Evolutionary conservation across 2,888 invertebrate genomes (phyloP).

Genomic region (Xanthorhoe designata): DNA sequence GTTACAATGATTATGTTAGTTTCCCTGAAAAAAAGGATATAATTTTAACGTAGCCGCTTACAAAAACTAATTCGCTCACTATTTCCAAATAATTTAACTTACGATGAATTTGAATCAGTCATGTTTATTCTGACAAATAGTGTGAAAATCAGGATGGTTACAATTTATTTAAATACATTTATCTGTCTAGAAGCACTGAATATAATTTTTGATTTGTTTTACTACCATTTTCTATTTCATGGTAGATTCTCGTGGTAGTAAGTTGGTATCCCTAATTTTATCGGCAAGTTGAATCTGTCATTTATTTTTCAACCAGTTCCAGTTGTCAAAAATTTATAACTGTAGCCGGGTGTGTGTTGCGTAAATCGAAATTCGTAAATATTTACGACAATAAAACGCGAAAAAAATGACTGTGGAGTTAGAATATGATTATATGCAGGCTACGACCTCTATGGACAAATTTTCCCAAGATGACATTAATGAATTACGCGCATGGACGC

Average conservation of each 20-base stretch:
- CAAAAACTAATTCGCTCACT: no score
- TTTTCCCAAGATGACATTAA: slow-evolving; percentile 81
- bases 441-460: slow-evolving; percentile 74
- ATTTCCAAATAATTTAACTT: slow-evolving; percentile 32
- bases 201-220: not conserved
- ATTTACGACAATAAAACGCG: slow-evolving; percentile 57
- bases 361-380: slow-evolving; percentile 51
- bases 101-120: slow-evolving; percentile 56
- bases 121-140: slow-evolving; percentile 11
- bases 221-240: slow-evolving; percentile 16
- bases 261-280: slow-evolving; percentile 40
- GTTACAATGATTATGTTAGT: slow-evolving; percentile 63
- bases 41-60: no score
- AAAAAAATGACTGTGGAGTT: slow-evolving; percentile 73
- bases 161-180: no score
- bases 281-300: slow-evolving; percentile 26
- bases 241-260: slow-evolving; percentile 39
- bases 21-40: slow-evolving; percentile 66
- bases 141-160: slow-evolving; percentile 15
- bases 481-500: slow-evolving; percentile 76
- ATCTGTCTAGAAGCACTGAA: no score
- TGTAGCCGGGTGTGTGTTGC: slow-evolving; percentile 51
- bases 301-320: slow-evolving; percentile 34
- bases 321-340: slow-evolving; percentile 70
- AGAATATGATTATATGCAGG: slow-evolving; percentile 74